These are phyloP conservation scores for Lerista edwardsae DNA, from an alignment of 2,797 vertebrate species.

Conservation along the genomic window DNA sequence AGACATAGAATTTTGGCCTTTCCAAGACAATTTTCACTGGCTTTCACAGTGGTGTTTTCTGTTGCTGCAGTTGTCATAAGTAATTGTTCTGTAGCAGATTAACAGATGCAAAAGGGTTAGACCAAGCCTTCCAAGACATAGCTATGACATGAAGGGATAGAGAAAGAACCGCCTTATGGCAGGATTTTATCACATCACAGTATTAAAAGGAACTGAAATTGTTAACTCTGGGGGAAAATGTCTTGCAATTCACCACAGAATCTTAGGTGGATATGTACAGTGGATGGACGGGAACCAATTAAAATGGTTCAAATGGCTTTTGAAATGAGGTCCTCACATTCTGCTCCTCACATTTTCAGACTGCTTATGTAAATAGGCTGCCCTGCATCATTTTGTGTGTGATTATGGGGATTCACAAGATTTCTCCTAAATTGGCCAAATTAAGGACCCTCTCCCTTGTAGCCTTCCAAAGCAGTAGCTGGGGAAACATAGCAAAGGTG, in stretches of 20 bases:
- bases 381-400: no score
- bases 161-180: neutral
- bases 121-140: accelerated
- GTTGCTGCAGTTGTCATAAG: constrained; percentile 45
- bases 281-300: neutral
- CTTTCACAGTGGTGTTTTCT: constrained; percentile 30
- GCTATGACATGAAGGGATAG: constrained; percentile 33
- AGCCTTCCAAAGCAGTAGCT: no score
- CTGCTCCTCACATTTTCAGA: neutral
- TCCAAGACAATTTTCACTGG: constrained; percentile 23
- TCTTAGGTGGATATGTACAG: neutral
- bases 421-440: no score
- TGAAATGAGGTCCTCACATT: no score
- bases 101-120: constrained; percentile 34
- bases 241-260: neutral
- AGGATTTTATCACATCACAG: neutral
- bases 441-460: no score
- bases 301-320: neutral
- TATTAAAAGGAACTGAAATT: neutral
- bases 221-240: neutral
- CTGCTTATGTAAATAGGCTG: no score
- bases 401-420: no score
- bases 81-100: constrained; percentile 56
- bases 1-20: constrained; percentile 50
- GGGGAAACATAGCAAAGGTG: no score